These are phyloP conservation scores for Pelecanus crispus DNA, from an alignment of 2,113 vertebrate genomes.

Conservation along the genomic window DNA sequence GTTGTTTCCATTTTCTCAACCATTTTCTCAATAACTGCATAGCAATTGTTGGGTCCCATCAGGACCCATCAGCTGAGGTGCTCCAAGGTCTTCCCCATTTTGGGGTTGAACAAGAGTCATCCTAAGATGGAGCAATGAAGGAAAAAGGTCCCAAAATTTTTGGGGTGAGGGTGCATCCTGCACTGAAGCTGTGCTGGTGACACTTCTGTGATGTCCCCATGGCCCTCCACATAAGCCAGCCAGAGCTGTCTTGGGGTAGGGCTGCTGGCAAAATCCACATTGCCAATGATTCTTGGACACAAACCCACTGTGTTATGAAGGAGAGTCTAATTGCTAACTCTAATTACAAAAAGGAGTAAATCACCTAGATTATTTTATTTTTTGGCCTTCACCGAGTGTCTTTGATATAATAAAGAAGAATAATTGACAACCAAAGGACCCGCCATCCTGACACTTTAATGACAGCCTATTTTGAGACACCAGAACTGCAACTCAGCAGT, in stretches of 20 bases:
- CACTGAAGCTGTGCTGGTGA: background rate
- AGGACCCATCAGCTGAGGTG: background rate
- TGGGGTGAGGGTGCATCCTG: no score
- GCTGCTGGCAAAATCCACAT: background rate
- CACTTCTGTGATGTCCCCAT: background rate
- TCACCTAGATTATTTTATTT: background rate
- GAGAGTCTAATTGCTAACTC: background rate
- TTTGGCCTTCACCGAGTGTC: background rate
- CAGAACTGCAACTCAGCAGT: background rate
- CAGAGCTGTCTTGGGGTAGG: background rate
- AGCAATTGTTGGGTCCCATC: background rate
- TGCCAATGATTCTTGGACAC: background rate
- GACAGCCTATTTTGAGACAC: background rate
- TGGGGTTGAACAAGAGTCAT: background rate
- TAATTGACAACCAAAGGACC: background rate
- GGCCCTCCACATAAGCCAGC: fast-evolving
- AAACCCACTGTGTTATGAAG: background rate
- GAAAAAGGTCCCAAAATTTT: background rate
- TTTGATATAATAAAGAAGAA: background rate
- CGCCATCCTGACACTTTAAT: background rate
- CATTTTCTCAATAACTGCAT: background rate
- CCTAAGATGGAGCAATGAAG: background rate
- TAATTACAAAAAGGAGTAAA: background rate
- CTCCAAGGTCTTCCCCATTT: background rate
- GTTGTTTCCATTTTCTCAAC: background rate